phyloP scores from a whole-genome alignment of 1,140 invertebrate genomes.

The Pogonognathellus flavescens region DNA sequence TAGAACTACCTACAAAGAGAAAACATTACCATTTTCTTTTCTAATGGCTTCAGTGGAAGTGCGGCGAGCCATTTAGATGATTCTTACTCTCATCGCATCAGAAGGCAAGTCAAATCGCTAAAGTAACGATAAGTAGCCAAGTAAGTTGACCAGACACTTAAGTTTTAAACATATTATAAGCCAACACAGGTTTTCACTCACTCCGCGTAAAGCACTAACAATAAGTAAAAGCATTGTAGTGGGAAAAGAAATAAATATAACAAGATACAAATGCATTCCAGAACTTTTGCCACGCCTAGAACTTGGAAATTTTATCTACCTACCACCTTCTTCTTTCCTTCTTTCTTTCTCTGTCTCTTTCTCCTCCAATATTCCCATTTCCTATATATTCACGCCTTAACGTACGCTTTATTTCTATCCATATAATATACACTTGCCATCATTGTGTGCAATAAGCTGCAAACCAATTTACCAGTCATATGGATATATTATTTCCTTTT shows the following conservation, averaged over 20 bases:
- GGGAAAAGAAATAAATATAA: constrained; percentile 22
- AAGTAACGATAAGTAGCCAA: constrained; percentile 2
- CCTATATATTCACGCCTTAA: too few species aligned
- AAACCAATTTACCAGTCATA: too few species aligned
- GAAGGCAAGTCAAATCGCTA: background rate
- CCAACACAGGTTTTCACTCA: background rate
- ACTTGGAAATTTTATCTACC: background rate
- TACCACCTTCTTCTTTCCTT: background rate
- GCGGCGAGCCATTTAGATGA: background rate
- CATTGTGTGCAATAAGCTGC: too few species aligned
- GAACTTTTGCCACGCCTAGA: background rate
- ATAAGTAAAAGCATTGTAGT: background rate
- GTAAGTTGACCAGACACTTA: constrained; percentile 12
- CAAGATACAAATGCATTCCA: background rate
- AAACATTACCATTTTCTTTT: constrained; percentile 31
- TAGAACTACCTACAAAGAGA: background rate
- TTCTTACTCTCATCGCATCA: background rate
- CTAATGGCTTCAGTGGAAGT: constrained; percentile 9
- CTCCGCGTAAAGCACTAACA: background rate
- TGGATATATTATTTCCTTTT: too few species aligned
- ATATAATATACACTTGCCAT: too few species aligned
- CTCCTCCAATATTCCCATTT: too few species aligned
- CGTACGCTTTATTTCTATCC: too few species aligned
- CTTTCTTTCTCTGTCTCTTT: too few species aligned
- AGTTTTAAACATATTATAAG: constrained; percentile 11